Evolutionary conservation across 2,113 vertebrate genomes (phyloP), one percentile per base, ranked within the genome.

Genomic region (Paraplagusia blochii): DNA sequence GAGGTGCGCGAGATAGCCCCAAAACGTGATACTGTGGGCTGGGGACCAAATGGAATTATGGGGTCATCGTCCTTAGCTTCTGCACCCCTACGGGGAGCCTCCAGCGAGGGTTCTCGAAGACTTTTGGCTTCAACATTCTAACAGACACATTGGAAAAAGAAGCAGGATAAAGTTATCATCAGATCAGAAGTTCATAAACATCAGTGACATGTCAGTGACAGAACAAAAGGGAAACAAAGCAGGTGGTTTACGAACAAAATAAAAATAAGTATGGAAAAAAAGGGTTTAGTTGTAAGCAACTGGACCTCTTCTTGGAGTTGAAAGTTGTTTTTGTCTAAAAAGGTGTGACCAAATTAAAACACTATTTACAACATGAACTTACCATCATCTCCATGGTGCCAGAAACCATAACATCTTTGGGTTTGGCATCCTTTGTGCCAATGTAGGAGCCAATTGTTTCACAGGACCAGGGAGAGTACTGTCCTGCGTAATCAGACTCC

Each of bases 381-480:
- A 97, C 97, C 91, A 91, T 95, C 91, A 97, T 95, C 69, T 98
- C 95, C 89, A 94, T 90, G 38, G 87, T 72, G 47, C 92, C 93
- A 11, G 92, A 82, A 71, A 89, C 91, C 89, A 94, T 92, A 58
- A 91, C 88, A 19, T 98, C 96, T 94, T 97, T 98, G 90, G 94
- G 92, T 93, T 98, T 98, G 83, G 90, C 89, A 63, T 99, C 95
- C 92, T 98, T 98, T 89, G 93, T 94, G 87, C 95, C 93, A 73
- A 99, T 98, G 86, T 99, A 99, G 77, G 96, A 98, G 89, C 95
- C 92, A 55, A 99, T 98, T 55, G 95, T 98, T 76, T 98, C 97
- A 86, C 96, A 99, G 15, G 95, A 98, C 97, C 97, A 99, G 34
- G 97, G 97, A 42, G 97, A 99, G 82, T 97, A 99, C n/a, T 98